Evolutionary conservation across 2,113 vertebrate genomes (phyloP), one percentile per base, ranked within the genome.

Genomic region (Piaya cayana): DNA sequence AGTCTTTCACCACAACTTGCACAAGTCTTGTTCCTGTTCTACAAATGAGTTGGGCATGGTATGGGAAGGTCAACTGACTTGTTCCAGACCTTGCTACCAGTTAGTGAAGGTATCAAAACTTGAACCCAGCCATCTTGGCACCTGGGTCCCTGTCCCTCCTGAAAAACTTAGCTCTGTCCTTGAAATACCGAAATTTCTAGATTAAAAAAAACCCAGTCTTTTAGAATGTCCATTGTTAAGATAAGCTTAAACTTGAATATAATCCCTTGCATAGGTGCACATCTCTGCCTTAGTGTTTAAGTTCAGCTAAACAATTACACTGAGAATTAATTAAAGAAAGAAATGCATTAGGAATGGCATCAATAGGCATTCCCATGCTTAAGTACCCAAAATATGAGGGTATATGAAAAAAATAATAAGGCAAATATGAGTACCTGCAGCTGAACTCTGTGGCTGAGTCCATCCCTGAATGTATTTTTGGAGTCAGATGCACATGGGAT

Each of bases 1-100:
- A 88, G 85, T 95, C 69, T 64, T 39, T 71, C 29, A 75, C 72
- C 88, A 53, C 85, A 93, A 29, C 88, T 85, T 93, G 92, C 71
- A 94, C n/a, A 67, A 83, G 56, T 43, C 79, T 70, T 52, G 49
- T 75, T 53, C 68, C 52, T 96, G 63, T 74, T 96, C 96, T 95
- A 92, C 63, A 87, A 43, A 96, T 94, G 93, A 96, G 74, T 87
- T 0, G 86, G 55, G 81, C 0, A 4, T 39, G 69, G 32, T 82
- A 93, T 75, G 93, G 83, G 93, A 93, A 96, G 93, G 88, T 93
- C 86, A 94, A 94, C 88, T 69, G 96, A 92, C 74, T 82, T 90
- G 77, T 90, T 92, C 60, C 72, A 93, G 76, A 47, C 86, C 82
- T 94, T 3, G 5, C 39, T 80, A 16, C 64, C 81, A 55, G 60